phyloP scores from a whole-genome alignment of 1,140 invertebrate species.

The Drosophila pachea region DNA sequence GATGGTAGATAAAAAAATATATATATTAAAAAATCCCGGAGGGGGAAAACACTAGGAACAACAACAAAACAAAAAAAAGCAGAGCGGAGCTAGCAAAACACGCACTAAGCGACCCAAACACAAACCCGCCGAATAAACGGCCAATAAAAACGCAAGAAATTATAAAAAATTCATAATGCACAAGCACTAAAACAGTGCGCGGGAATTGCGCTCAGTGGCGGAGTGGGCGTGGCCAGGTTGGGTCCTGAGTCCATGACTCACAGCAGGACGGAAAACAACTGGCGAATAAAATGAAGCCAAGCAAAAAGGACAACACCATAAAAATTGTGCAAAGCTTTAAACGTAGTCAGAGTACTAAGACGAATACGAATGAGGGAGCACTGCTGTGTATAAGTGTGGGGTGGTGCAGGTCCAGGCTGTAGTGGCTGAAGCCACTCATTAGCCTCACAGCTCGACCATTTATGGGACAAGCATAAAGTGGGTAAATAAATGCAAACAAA shows the following conservation, averaged over 20 bases:
- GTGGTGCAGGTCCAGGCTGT: slow-evolving; percentile 1
- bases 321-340: slow-evolving; percentile 24
- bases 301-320: slow-evolving; percentile 16
- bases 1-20: slow-evolving; percentile 39
- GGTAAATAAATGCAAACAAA: slow-evolving; percentile 70
- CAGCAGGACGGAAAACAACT: slow-evolving; percentile 31
- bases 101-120: slow-evolving; percentile 27
- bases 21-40: no score
- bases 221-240: neutral
- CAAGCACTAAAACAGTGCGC: slow-evolving; percentile 56
- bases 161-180: slow-evolving; percentile 73
- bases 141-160: slow-evolving; percentile 67
- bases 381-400: no score
- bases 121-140: slow-evolving; percentile 20
- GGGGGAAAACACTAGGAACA: no score
- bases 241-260: slow-evolving; percentile 47
- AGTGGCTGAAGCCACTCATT: slow-evolving; percentile 32
- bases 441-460: slow-evolving; percentile 34
- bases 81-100: slow-evolving; percentile 23
- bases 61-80: slow-evolving; percentile 42
- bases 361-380: slow-evolving; percentile 27
- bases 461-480: slow-evolving; percentile 54
- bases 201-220: slow-evolving; percentile 5
- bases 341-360: slow-evolving; percentile 24
- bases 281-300: slow-evolving; percentile 53